Evolutionary conservation across 2,113 vertebrate species (phyloP).

Genomic region (Xenus cinereus): DNA sequence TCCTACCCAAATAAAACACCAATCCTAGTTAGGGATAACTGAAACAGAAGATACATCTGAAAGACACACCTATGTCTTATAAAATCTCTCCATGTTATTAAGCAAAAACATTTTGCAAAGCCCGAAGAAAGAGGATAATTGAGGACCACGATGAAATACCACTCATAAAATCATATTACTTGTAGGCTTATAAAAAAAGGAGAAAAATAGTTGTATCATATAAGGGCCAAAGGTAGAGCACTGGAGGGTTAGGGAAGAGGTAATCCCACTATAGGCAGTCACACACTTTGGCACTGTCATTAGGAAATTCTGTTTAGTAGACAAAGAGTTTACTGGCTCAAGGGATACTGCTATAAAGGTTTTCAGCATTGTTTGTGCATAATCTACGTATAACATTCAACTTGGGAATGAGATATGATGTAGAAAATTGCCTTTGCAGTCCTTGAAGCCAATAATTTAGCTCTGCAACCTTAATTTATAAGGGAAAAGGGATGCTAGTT

Average conservation of each 20-base stretch:
- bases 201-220: neutral
- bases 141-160: neutral
- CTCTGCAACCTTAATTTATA: conserved; percentile 66
- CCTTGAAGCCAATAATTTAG: conserved; percentile 68
- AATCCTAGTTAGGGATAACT: neutral
- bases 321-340: conserved; percentile 36
- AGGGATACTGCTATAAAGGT: conserved; percentile 1
- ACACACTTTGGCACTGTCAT: neutral
- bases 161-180: neutral
- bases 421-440: conserved; percentile 62
- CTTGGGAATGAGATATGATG: conserved; percentile 65
- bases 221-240: neutral
- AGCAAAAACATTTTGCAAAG: neutral
- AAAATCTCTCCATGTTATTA: neutral
- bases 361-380: conserved; percentile 61
- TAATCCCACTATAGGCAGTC: neutral
- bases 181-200: neutral
- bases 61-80: neutral
- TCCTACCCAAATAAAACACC: neutral
- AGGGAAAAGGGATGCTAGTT: conserved; percentile 50
- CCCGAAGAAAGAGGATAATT: neutral
- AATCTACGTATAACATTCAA: conserved; percentile 55
- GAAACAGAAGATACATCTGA: neutral
- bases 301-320: conserved; percentile 38
- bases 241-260: neutral